Evolutionary conservation across 30 jellyfish, hydroid and myxozoan species (phyloP).

Genomic region (Mastigias papua): DNA sequence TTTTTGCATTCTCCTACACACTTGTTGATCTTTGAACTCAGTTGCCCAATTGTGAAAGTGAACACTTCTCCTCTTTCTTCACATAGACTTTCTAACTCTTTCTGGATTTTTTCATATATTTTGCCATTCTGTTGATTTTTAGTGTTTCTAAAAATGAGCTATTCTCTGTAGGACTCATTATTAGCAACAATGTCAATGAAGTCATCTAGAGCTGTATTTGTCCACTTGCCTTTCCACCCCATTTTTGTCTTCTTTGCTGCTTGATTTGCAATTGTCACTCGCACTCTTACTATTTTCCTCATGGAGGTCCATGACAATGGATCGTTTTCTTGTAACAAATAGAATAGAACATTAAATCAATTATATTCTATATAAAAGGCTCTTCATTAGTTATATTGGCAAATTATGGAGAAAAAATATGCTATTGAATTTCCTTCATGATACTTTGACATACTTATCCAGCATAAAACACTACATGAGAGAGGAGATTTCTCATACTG

Average conservation of each 20-base stretch:
- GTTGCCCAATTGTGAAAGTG: slow-evolving; percentile 4
- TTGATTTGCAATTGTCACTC: neutral
- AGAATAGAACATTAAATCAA: neutral
- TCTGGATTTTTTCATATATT: slow-evolving; percentile 17
- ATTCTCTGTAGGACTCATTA: slow-evolving; percentile 4
- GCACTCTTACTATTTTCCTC: neutral
- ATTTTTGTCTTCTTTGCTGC: neutral
- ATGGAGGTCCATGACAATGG: neutral
- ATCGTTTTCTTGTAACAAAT: neutral
- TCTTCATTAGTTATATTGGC: too few relatives aligned
- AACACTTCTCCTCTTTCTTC: neutral
- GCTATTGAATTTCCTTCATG: neutral
- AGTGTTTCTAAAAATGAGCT: slow-evolving; percentile 21
- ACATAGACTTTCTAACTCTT: slow-evolving; percentile 8
- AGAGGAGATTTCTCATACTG: too few relatives aligned
- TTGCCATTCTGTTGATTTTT: slow-evolving; percentile 30
- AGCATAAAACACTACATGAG: too few relatives aligned
- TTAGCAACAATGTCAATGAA: slow-evolving; percentile 11
- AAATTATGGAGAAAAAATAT: neutral
- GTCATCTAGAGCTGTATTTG: slow-evolving; percentile 11
- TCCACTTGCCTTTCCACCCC: slow-evolving; percentile 39
- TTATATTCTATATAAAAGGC: neutral
- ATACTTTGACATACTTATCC: too few relatives aligned
- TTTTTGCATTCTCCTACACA: slow-evolving; percentile 25
- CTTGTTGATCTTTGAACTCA: slow-evolving; percentile 24